phyloP scores from a whole-genome alignment of 1,140 invertebrate species.

The Nylanderia fulva region DNA sequence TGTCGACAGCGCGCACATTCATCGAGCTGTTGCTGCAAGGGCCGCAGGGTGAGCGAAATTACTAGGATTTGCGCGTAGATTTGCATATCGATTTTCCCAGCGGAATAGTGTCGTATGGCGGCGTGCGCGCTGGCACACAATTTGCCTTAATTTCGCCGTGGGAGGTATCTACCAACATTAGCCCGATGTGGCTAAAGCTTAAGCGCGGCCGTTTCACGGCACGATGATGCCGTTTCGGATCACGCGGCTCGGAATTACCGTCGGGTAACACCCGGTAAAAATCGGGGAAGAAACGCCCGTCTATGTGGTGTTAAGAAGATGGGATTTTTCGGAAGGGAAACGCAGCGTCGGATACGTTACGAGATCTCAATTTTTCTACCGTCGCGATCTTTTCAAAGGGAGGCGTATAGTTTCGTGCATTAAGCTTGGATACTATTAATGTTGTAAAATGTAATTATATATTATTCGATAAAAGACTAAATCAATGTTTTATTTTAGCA shows the following conservation, averaged over 20 bases:
- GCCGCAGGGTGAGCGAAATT: slow-evolving; percentile 78
- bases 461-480: not conserved
- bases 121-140: slow-evolving; percentile 77
- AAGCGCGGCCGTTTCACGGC: slow-evolving; percentile 65
- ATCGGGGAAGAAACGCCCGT: slow-evolving; percentile 37
- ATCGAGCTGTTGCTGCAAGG: slow-evolving; percentile 67
- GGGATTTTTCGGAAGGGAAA: not conserved
- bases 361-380: not conserved
- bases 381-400: not conserved
- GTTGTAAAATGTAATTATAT: not conserved
- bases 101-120: slow-evolving; percentile 76
- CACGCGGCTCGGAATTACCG: slow-evolving; percentile 53
- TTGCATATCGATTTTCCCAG: slow-evolving; percentile 84
- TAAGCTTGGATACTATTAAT: not conserved
- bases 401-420: not conserved
- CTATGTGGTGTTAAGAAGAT: not conserved
- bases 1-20: slow-evolving; percentile 32
- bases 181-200: slow-evolving; percentile 64
- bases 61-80: slow-evolving; percentile 85
- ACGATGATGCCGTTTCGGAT: slow-evolving; percentile 24
- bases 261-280: slow-evolving; percentile 57
- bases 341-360: not conserved
- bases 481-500: not conserved
- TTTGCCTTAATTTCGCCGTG: slow-evolving; percentile 82
- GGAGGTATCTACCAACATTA: slow-evolving; percentile 66